Evolutionary conservation across 2,797 vertebrate genomes (phyloP).

Genomic region (Hydrophis major): DNA sequence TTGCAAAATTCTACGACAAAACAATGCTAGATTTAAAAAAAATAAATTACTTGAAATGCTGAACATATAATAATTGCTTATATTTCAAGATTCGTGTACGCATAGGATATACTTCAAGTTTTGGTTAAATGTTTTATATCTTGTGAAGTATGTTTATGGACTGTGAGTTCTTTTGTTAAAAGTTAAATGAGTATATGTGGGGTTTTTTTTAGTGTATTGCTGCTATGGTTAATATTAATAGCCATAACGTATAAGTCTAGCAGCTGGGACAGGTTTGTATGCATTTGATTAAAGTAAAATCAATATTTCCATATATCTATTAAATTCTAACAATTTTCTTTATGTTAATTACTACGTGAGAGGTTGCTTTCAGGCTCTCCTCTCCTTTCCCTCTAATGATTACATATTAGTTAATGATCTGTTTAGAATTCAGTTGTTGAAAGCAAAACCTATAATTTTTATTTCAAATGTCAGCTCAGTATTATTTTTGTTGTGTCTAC

Average conservation of each 20-base stretch:
- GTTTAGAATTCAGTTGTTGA: neutral
- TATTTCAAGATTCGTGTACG: neutral
- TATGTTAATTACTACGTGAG: neutral
- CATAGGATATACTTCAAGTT: neutral
- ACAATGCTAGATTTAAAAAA: fast-evolving
- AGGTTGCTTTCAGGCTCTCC: neutral
- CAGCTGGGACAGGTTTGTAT: neutral
- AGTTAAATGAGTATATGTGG: neutral
- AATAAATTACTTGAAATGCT: neutral
- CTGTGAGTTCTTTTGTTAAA: neutral
- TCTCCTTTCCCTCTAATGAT: neutral
- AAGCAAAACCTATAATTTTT: neutral
- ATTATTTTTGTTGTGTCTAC: neutral
- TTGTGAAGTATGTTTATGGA: neutral
- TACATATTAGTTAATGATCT: neutral
- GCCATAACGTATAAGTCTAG: neutral
- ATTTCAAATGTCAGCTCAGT: neutral
- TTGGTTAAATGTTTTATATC: neutral
- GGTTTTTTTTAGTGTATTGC: neutral
- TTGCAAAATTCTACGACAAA: slow-evolving; percentile 9
- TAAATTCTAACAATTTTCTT: neutral
- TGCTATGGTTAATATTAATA: neutral
- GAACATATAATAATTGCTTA: neutral
- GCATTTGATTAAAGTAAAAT: neutral
- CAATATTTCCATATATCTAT: neutral